A percentile compares a stretch with the other conserved stretches of the same genome.
phyloP scores from a whole-genome alignment of 2,113 vertebrate species.

The Mystacornis crossleyi region DNA sequence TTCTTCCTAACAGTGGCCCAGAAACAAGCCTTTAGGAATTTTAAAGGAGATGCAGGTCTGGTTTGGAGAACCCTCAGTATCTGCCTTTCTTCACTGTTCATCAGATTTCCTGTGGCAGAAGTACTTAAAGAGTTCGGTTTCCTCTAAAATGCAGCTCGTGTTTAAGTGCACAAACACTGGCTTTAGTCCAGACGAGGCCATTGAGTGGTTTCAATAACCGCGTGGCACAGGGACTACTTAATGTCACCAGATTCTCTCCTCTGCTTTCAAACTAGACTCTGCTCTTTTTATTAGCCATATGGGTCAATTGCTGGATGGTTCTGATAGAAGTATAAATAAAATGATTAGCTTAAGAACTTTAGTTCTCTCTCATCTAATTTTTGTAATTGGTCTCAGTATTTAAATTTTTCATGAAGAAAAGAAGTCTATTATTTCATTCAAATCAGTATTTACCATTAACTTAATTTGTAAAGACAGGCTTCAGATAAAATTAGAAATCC shows the following conservation, averaged over 20 bases:
- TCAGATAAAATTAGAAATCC: constrained; percentile 20
- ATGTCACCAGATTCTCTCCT: background rate
- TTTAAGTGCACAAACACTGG: background rate
- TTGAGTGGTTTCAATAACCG: background rate
- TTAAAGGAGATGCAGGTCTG: background rate
- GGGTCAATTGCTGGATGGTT: background rate
- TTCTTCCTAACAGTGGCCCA: background rate
- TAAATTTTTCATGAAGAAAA: background rate
- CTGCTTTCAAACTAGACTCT: background rate
- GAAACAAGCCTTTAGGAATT: background rate
- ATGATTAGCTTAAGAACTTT: background rate
- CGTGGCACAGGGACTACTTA: background rate
- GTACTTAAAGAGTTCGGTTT: background rate
- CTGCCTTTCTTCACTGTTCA: background rate
- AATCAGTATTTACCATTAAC: constrained; percentile 28
- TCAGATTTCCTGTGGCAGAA: rapidly evolving
- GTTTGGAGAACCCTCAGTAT: background rate
- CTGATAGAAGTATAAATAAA: background rate
- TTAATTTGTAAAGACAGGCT: constrained; percentile 25
- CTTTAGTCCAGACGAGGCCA: background rate
- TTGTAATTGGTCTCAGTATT: background rate
- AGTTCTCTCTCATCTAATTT: background rate
- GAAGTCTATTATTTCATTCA: background rate
- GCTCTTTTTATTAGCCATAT: background rate
- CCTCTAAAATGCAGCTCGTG: rapidly evolving